phyloP scores from a whole-genome alignment of 1,140 invertebrate species.

The Asbolus verrucosus region DNA sequence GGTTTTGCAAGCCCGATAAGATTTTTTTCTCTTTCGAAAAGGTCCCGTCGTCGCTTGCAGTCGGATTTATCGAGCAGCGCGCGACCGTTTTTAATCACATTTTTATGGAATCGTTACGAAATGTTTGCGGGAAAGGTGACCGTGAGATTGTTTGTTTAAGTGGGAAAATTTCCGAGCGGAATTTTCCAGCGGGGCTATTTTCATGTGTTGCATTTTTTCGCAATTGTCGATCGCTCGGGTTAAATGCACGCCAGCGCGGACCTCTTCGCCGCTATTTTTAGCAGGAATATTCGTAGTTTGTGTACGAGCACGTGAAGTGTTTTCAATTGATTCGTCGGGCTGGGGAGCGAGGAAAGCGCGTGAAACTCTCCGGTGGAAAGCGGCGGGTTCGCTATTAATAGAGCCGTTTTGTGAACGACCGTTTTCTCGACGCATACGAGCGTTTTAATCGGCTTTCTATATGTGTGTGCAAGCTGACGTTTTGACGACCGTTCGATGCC shows the following conservation, averaged over 20 bases:
- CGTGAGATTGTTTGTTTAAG: slow-evolving; percentile 26
- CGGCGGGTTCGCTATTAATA: slow-evolving; percentile 23
- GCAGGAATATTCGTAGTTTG: background rate
- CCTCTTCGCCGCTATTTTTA: slow-evolving; percentile 16
- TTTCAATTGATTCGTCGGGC: slow-evolving; percentile 22
- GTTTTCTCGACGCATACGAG: background rate
- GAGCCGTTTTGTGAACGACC: slow-evolving; percentile 21
- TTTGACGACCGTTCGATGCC: slow-evolving; percentile 7
- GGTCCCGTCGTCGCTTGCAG: too few relatives aligned
- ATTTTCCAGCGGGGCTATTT: slow-evolving; percentile 1
- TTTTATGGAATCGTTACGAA: slow-evolving; percentile 29
- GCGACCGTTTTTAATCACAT: background rate
- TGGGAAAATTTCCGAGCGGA: slow-evolving; percentile 25
- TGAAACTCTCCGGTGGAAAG: slow-evolving; percentile 19
- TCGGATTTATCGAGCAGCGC: too few relatives aligned
- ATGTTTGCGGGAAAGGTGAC: slow-evolving; percentile 27
- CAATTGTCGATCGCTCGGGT: too few relatives aligned
- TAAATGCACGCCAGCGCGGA: slow-evolving; percentile 12
- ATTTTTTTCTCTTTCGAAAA: background rate
- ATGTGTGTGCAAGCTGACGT: slow-evolving; percentile 8
- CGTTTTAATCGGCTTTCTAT: slow-evolving; percentile 7
- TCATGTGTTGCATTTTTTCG: too few relatives aligned
- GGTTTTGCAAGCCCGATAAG: background rate
- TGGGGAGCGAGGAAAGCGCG: slow-evolving; percentile 19
- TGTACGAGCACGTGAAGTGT: slow-evolving; percentile 25